phyloP scores from a whole-genome alignment of 2,888 invertebrate genomes.

The Agrypnus murinus region DNA sequence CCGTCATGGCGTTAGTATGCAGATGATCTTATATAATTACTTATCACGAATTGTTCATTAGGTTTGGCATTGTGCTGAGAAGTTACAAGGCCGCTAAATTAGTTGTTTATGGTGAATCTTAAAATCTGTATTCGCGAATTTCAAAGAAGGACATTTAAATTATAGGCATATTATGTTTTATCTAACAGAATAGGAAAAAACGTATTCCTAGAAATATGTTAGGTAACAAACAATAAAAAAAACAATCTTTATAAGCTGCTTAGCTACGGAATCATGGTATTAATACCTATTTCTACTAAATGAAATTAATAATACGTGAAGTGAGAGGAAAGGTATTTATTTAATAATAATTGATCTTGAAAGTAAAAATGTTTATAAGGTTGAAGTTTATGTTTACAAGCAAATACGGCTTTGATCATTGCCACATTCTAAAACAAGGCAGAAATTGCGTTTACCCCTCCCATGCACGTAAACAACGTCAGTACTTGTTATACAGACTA shows the following conservation, averaged over 20 bases:
- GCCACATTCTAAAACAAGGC: too few species aligned
- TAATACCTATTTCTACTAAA: constrained; percentile 1
- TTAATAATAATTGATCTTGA: constrained; percentile 21
- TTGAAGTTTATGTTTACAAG: too few species aligned
- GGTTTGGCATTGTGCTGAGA: constrained; percentile 4
- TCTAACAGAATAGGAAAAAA: neutral
- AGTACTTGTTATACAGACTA: too few species aligned
- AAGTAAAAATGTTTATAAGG: constrained; percentile 7
- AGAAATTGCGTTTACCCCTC: too few species aligned
- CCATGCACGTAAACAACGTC: too few species aligned
- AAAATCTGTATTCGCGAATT: constrained; percentile 14
- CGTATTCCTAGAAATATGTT: neutral
- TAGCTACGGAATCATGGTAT: neutral
- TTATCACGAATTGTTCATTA: constrained; percentile 26
- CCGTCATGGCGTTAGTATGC: neutral
- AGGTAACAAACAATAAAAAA: constrained; percentile 1
- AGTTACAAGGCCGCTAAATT: constrained; percentile 6
- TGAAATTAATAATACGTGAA: neutral
- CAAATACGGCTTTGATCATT: too few species aligned
- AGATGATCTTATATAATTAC: constrained; percentile 18
- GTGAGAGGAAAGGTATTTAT: constrained; percentile 8
- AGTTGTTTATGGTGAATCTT: constrained; percentile 16
- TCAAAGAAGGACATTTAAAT: constrained; percentile 8
- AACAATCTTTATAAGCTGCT: neutral
- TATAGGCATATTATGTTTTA: neutral